Percentiles rank a stretch among this genome's conserved stretches.
These are phyloP conservation scores for Stenchaetothrips biformis DNA, from an alignment of 2,888 invertebrate genomes.

Conservation along the genomic window DNA sequence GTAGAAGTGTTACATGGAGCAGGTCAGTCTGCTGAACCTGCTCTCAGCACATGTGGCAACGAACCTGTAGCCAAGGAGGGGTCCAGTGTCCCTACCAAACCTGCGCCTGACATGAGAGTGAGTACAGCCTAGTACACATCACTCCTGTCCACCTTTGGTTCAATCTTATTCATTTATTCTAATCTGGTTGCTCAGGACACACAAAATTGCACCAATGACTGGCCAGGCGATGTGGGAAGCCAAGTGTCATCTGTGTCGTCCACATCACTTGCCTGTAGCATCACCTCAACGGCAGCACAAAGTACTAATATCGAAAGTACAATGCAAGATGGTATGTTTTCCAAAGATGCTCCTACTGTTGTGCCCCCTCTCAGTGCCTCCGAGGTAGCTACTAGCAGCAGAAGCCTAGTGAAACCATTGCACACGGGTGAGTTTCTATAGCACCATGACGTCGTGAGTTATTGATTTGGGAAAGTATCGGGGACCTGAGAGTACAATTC, in stretches of 20 bases:
- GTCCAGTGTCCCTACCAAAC: slow-evolving; percentile 41
- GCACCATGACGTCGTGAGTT: not conserved
- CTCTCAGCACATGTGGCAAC: not conserved
- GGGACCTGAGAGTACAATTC: not conserved
- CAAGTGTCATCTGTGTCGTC: slow-evolving; percentile 4
- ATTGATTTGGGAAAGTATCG: not conserved
- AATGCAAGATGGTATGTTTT: slow-evolving; percentile 18
- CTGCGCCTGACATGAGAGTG: slow-evolving; percentile 43
- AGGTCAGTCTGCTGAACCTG: slow-evolving; percentile 17
- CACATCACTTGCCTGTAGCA: slow-evolving; percentile 22
- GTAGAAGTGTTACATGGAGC: slow-evolving; percentile 28
- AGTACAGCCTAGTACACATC: slow-evolving; percentile 25
- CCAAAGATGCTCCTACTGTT: slow-evolving; percentile 15
- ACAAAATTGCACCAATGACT: slow-evolving; percentile 26
- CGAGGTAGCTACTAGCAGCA: slow-evolving; percentile 32
- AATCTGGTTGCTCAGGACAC: slow-evolving; percentile 27
- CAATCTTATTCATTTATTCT: not conserved
- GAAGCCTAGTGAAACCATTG: slow-evolving; percentile 34
- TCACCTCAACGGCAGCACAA: slow-evolving; percentile 20
- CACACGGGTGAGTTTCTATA: slow-evolving; percentile 35
- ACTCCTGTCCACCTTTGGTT: not conserved
- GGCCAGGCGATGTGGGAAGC: slow-evolving; percentile 15
- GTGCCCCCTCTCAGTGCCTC: slow-evolving; percentile 27
- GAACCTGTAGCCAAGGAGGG: slow-evolving; percentile 27
- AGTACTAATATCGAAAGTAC: slow-evolving; percentile 16